Percentiles rank a stretch among this genome's conserved stretches.
phyloP scores from a whole-genome alignment of 2,797 vertebrate species.

The Chelidonichthys spinosus region DNA sequence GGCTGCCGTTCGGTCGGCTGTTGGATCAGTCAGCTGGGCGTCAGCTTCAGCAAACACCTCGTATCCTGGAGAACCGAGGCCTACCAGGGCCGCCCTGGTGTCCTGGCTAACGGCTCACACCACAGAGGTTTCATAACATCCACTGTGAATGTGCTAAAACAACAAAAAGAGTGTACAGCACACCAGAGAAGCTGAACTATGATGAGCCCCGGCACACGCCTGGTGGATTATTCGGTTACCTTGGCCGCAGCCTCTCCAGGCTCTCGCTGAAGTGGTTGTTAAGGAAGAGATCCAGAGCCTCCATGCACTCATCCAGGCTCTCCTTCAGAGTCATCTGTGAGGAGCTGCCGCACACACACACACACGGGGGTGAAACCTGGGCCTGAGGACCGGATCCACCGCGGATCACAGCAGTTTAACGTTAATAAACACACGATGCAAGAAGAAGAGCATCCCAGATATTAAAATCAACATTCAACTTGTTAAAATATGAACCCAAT shows the following conservation, averaged over 20 bases:
- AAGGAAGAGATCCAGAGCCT: slow-evolving; percentile 88
- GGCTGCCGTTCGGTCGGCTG: slow-evolving; percentile 48
- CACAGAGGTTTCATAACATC: slow-evolving; percentile 11
- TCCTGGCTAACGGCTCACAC: slow-evolving; percentile 23
- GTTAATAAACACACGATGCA: not conserved
- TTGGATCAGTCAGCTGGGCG: slow-evolving; percentile 76
- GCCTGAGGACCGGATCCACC: too few relatives aligned
- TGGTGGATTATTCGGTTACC: slow-evolving; percentile 69
- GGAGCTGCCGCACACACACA: slow-evolving; percentile 63
- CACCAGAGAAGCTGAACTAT: not conserved
- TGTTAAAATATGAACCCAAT: too few relatives aligned
- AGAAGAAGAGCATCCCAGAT: not conserved
- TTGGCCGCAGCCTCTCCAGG: slow-evolving; percentile 84
- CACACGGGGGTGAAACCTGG: not conserved
- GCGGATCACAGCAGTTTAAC: too few relatives aligned
- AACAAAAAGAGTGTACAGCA: not conserved
- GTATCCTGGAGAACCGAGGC: slow-evolving; percentile 82
- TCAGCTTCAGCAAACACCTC: slow-evolving; percentile 85
- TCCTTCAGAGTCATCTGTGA: slow-evolving; percentile 78
- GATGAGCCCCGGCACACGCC: not conserved
- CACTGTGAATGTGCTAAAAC: slow-evolving; percentile 16
- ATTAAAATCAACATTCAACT: too few relatives aligned
- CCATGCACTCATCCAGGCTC: slow-evolving; percentile 87
- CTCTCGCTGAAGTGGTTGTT: slow-evolving; percentile 89
- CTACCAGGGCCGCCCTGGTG: slow-evolving; percentile 2